A percentile compares a stretch with the other conserved stretches of the same genome.
Conservation (phyloP, 2,888 invertebrate species). For the Cheilosia pagana region DNA sequence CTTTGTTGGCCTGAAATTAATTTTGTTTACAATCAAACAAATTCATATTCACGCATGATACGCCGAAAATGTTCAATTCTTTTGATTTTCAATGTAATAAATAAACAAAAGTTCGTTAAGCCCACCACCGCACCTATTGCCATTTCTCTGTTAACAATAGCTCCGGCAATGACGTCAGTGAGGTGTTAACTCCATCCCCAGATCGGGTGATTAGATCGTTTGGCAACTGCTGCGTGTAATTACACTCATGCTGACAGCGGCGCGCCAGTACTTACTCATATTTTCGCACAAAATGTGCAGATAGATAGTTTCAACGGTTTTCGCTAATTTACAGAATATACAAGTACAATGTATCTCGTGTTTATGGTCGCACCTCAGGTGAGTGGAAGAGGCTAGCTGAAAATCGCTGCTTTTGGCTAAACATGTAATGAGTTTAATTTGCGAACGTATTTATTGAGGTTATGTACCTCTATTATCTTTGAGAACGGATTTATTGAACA, state of each 20-base stretch:
- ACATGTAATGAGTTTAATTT: not conserved
- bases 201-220: conserved; percentile 5
- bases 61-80: not conserved
- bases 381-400: not conserved
- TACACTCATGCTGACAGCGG: not conserved
- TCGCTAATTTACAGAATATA: conserved; percentile 31
- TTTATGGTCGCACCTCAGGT: not conserved
- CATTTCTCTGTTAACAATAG: conserved; percentile 27
- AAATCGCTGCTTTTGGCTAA: not conserved
- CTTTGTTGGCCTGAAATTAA: conserved; percentile 31
- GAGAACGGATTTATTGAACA: conserved; percentile 15
- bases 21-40: conserved; percentile 39
- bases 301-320: conserved; percentile 48
- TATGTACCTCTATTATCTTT: not conserved
- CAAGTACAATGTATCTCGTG: not conserved
- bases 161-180: conserved; percentile 32
- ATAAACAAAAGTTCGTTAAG: conserved; percentile 24
- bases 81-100: conserved; percentile 44
- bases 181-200: conserved; percentile 19
- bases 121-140: not conserved
- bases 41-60: not conserved
- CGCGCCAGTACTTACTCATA: conserved; percentile 30
- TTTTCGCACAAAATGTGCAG: conserved; percentile 23
- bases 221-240: not conserved
- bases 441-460: conserved; percentile 19